Evolutionary conservation across 2,888 invertebrate species (phyloP), one percentile per base, ranked within the genome.

Genomic region (Hypomecis punctinalis): DNA sequence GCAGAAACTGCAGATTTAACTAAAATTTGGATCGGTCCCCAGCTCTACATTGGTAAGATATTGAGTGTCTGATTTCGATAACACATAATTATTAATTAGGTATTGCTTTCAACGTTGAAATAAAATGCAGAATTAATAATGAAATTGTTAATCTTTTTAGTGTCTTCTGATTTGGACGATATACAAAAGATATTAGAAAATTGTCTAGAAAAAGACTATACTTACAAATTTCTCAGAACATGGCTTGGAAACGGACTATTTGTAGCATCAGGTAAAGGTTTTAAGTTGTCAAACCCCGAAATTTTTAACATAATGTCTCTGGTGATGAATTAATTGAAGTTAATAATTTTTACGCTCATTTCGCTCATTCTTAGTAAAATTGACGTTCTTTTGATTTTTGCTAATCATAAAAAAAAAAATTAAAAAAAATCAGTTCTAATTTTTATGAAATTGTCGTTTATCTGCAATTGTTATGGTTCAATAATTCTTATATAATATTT

Each of bases 231-330:
- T 68, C 76, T 90, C 11, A 79, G 63, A 68, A 68, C 74, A 6
- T 90, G 90, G 90, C 69, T 91, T 6, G 91, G 91, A 46, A 85
- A 90, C 61, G 91, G 91, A 40, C 79, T 91, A 0, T 89, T 90
- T 67, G 86, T 88, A 5, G 89, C 89, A 33, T 86, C 89, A 77
- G 85, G 90, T 89, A 43, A 35, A 33, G 36, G 62, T 52, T 9
- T 36, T 35, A 49, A 10, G 13, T 8, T 4, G 3, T 3, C 23
- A 23, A 23, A 23, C 23, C 23, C 23, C 23, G 3, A 23, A 23
- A 23, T 23, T 2, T 3, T 23, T n/a, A n/a, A n/a, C 37, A 5
- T 39, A 39, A 0, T 39, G 39, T 23, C 23, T 3, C 23, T 23
- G 1, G 23, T 23, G 1, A 23, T 23, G 23, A 23, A 23, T 23